phyloP scores from a whole-genome alignment of 2,888 invertebrate species.

The Standfussiana lucernea region DNA sequence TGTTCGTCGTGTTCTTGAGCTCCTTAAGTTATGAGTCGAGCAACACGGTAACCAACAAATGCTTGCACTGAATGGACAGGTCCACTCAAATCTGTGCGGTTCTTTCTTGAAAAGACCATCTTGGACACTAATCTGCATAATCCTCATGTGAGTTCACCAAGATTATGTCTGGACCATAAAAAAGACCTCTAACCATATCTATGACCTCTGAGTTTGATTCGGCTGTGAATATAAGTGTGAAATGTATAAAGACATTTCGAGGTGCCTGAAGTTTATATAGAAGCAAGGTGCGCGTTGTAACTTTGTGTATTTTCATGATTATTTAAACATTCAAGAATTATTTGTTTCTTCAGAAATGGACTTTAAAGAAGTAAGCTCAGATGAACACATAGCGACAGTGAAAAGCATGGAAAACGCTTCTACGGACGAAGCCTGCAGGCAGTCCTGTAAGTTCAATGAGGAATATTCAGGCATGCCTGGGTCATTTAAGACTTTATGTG shows the following conservation, averaged over 20 bases:
- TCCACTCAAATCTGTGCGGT: no score
- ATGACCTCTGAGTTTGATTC: no score
- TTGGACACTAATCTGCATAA: no score
- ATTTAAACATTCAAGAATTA: not conserved
- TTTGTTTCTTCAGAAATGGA: constrained; percentile 33
- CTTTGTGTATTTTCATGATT: not conserved
- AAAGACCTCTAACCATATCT: no score
- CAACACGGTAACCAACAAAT: no score
- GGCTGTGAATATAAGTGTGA: no score
- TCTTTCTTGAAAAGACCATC: no score
- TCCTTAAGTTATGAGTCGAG: no score
- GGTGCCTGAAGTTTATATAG: not conserved
- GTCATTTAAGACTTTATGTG: constrained; percentile 65
- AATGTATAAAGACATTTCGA: not conserved
- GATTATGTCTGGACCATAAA: no score
- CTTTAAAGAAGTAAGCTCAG: constrained; percentile 58
- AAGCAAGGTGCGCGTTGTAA: not conserved
- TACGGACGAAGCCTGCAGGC: constrained; percentile 51
- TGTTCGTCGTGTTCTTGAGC: no score
- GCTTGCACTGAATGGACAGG: no score
- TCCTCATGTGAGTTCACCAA: no score
- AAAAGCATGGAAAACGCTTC: constrained; percentile 63
- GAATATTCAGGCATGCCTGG: constrained; percentile 69
- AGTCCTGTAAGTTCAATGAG: constrained; percentile 53
- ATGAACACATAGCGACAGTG: constrained; percentile 54